Conservation (phyloP, 2,113 vertebrate genomes). For the Falco punctatus region DNA sequence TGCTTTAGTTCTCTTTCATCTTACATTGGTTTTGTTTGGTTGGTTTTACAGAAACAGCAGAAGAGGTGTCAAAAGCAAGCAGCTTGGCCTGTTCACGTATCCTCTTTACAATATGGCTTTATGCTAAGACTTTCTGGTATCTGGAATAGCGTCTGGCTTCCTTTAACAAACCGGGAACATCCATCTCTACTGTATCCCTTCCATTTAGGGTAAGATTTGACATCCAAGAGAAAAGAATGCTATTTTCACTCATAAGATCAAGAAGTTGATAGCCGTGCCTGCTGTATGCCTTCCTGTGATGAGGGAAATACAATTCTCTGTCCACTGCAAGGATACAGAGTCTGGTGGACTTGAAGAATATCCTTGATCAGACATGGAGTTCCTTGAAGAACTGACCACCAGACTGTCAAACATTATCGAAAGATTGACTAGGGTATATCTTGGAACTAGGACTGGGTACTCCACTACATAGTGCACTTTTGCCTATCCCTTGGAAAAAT, state of each 20-base stretch:
- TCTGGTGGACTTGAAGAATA: neutral
- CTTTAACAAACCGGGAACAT: neutral
- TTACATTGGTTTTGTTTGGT: neutral
- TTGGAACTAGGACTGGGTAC: neutral
- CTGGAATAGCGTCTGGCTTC: neutral
- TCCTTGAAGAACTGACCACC: neutral
- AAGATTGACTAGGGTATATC: neutral
- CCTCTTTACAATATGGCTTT: fast-evolving
- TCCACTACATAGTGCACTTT: neutral
- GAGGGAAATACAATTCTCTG: neutral
- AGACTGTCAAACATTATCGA: neutral
- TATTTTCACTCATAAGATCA: neutral
- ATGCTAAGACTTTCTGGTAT: neutral
- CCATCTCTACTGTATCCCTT: neutral
- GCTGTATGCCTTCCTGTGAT: neutral
- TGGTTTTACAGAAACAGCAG: neutral
- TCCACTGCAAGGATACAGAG: neutral
- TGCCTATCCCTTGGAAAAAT: neutral
- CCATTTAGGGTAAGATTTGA: neutral
- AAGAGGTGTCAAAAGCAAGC: neutral
- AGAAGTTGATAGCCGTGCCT: neutral
- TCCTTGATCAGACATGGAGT: neutral
- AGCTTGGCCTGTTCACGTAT: neutral
- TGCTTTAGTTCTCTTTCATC: neutral
- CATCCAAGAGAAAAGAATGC: neutral